A percentile compares a stretch with the other conserved stretches of the same genome.
These are phyloP conservation scores for Manis javanica DNA, from an alignment of 2,797 vertebrate species.

Conservation along the genomic window DNA sequence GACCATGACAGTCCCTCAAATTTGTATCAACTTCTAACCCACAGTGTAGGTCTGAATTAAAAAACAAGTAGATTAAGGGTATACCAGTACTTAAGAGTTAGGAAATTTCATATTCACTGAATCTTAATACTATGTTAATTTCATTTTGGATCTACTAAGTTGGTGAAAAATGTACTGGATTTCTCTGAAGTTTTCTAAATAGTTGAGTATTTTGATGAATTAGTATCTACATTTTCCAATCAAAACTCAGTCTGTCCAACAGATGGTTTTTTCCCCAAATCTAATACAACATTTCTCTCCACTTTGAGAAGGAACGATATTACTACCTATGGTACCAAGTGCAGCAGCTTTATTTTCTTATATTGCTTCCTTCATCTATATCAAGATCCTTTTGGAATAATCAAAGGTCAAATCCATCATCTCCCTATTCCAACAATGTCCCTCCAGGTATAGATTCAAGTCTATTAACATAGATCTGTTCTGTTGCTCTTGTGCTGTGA, in stretches of 20 bases:
- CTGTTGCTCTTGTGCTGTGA: background rate
- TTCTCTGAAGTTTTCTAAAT: background rate
- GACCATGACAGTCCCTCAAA: background rate
- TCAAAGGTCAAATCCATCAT: slow-evolving; percentile 45
- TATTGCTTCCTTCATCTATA: background rate
- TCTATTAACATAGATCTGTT: background rate
- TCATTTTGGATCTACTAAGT: background rate
- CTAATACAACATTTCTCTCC: background rate
- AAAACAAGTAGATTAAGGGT: background rate
- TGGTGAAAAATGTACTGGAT: background rate
- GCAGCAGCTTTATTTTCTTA: background rate
- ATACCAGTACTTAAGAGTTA: background rate
- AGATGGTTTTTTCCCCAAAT: background rate
- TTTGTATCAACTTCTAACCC: background rate
- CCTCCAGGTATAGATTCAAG: background rate
- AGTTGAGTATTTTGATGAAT: background rate
- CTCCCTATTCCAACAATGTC: background rate
- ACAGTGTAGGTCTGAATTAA: background rate
- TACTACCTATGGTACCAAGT: background rate
- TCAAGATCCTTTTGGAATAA: background rate
- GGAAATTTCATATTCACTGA: background rate
- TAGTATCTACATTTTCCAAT: slow-evolving; percentile 1
- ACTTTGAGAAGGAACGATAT: background rate
- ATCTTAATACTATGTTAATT: background rate
- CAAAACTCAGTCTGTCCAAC: background rate